phyloP scores from a whole-genome alignment of 2,888 invertebrate species.

The Diadegma fenestrale region DNA sequence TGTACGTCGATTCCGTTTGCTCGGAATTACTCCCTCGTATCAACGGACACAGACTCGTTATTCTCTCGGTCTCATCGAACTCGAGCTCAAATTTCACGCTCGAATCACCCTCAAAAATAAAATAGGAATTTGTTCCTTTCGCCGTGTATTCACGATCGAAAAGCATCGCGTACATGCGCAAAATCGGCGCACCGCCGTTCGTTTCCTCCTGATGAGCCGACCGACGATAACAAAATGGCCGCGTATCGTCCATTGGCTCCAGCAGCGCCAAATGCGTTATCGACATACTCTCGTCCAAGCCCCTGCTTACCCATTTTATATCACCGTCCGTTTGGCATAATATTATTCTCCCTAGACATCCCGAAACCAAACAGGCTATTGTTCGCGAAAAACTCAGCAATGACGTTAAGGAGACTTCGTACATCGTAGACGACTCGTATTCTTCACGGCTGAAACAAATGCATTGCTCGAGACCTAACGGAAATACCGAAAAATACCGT shows the following conservation, averaged over 20 bases:
- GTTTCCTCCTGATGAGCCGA: too few relatives aligned
- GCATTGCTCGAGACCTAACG: conserved; percentile 79
- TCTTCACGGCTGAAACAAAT: conserved; percentile 79
- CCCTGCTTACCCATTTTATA: too few relatives aligned
- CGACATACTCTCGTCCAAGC: too few relatives aligned
- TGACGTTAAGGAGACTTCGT: conserved; percentile 78
- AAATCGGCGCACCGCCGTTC: too few relatives aligned
- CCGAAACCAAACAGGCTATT: conserved; percentile 82
- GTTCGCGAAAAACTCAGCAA: conserved; percentile 78
- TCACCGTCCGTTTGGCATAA: too few relatives aligned
- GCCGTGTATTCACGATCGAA: conserved; percentile 87
- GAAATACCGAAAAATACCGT: neutral
- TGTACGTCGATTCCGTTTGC: conserved; percentile 74
- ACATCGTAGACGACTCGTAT: conserved; percentile 77
- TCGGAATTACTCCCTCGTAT: conserved; percentile 77
- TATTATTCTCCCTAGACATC: conserved; percentile 81
- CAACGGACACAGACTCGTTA: too few relatives aligned
- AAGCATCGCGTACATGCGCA: too few relatives aligned
- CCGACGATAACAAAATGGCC: too few relatives aligned
- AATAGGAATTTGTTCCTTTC: conserved; percentile 88
- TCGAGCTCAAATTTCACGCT: conserved; percentile 81
- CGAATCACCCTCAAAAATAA: conserved; percentile 86
- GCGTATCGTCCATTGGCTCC: too few relatives aligned
- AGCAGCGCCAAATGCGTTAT: too few relatives aligned
- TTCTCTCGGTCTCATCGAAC: too few relatives aligned